Evolutionary conservation across 1,140 invertebrate species (phyloP), one percentile per base, ranked within the genome.

Genomic region (Nebria ingens): DNA sequence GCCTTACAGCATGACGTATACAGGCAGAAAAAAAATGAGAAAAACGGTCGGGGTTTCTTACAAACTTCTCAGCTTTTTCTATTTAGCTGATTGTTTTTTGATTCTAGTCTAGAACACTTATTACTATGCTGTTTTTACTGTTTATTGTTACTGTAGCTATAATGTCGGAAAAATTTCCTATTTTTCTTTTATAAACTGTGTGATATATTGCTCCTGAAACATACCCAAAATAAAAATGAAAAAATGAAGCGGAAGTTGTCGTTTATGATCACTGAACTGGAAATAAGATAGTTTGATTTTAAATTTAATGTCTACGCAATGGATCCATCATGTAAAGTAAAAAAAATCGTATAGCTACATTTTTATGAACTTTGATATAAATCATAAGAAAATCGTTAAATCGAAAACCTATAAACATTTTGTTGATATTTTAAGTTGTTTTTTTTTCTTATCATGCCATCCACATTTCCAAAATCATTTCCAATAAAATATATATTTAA

Each of bases 71-170:
- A 17, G 6, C 25, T 45, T 45, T 45, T 45, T 45, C 9, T 11
- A 45, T 17, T 9, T 9, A 12, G 4, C 40, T 45, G 40, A 45
- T 45, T 17, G 40, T 45, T 45, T 45, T 45, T 45, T 45, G 40
- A 45, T 45, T 45, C 40, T 12, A 12, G 40, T 45, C 40, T 45
- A 45, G 40, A 45, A 45, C 40, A 45, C 40, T 45, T 45, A 45
- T 45, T 45, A 45, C 40, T 17, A 17, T 17, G 4, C n/a, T 34
- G 3, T 45, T 45, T 45, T 45, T 45, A 6, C 6, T 45, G 4
- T 9, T 17, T 45, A 17, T 45, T 45, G 17, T n/a, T n/a, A n/a
- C n/a, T n/a, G n/a, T n/a, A n/a, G n/a, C 40, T 45, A 45, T 17
- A 17, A 17, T 45, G 40, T 9, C 40, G 9, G 40, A 4, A 9